A percentile compares a stretch with the other conserved stretches of the same genome.
Conservation (phyloP, 2,797 vertebrate genomes). For the Pangasius macronema region DNA sequence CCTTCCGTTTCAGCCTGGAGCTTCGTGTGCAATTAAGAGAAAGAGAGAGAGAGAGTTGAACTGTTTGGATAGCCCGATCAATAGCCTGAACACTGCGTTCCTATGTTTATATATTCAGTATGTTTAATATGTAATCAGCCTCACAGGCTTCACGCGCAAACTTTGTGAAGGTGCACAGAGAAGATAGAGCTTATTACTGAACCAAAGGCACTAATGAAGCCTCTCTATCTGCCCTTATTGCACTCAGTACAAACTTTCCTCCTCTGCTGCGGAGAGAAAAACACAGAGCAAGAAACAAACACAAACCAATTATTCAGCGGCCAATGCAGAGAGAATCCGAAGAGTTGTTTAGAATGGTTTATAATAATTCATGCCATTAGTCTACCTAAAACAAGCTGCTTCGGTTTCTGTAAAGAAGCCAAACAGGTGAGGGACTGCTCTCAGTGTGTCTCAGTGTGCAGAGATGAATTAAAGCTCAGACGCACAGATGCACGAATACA, state of each 20-base stretch:
- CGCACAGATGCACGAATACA: constrained; percentile 28
- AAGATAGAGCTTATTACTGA: constrained; percentile 73
- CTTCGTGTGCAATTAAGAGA: constrained; percentile 69
- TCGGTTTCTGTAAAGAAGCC: neutral
- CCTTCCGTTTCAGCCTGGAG: constrained; percentile 63
- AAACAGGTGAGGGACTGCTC: neutral
- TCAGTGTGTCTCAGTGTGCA: neutral
- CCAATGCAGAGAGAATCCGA: constrained; percentile 1
- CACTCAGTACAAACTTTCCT: constrained; percentile 49
- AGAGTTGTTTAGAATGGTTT: constrained; percentile 3
- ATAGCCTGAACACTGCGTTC: constrained; percentile 37
- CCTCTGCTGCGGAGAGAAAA: neutral
- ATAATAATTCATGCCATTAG: constrained; percentile 14
- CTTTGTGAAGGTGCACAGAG: constrained; percentile 71
- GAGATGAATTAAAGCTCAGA: neutral
- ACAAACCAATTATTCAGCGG: constrained; percentile 18
- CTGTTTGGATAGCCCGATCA: constrained; percentile 63
- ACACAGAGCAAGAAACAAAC: constrained; percentile 31
- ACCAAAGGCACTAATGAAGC: constrained; percentile 60
- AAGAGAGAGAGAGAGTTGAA: constrained; percentile 51
- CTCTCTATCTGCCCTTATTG: constrained; percentile 43
- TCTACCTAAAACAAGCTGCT: neutral
- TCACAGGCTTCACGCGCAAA: constrained; percentile 65
- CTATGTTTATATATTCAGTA: constrained; percentile 21
- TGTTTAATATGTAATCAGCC: constrained; percentile 71